Evolutionary conservation across 1,140 invertebrate species (phyloP), one percentile per base, ranked within the genome.

Genomic region (Tribolium castaneum): DNA sequence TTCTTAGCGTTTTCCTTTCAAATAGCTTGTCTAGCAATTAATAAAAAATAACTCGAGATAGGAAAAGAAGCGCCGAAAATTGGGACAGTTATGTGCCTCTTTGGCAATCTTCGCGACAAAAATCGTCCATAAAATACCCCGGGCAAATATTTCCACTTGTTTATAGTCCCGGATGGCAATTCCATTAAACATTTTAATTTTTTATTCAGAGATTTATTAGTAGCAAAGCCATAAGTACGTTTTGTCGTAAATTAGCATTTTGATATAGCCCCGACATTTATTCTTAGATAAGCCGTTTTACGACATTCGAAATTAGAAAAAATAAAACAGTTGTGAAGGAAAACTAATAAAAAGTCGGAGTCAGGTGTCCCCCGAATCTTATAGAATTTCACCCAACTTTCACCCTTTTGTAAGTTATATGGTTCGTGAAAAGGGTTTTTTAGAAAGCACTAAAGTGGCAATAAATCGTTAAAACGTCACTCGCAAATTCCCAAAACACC

Each of bases 401-500:
- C 59, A 66, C 59, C 59, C 59, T 25, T 66, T 66, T 66, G 59
- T 35, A 22, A 66, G 30, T 12, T 35, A 66, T 35, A 35, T 35
- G 59, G 59, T 66, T 66, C 25, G 30, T 66, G 30, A 66, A 66
- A 66, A 66, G 59, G 59, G 59, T 66, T 66, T 35, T 66, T 66
- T 66, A 66, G 59, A 66, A 66, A 66, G 59, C 34, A n/a, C 22
- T 13, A 66, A 25, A 19, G 54, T 22, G 10, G 5, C 54, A 14
- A 66, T 35, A 66, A 66, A 66, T 35, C 34, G 25, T 66, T 14
- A 14, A 13, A 52, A 66, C 13, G 59, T 66, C 59, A 35, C 12
- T 13, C 25, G 7, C 59, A 66, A 59, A 66, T 66, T n/a, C 19
- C n/a, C 30, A 59, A 59, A 19, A 14, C 59, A n/a, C n/a, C 30